phyloP scores from a whole-genome alignment of 2,797 vertebrate genomes.

The Ciconia nigra region DNA sequence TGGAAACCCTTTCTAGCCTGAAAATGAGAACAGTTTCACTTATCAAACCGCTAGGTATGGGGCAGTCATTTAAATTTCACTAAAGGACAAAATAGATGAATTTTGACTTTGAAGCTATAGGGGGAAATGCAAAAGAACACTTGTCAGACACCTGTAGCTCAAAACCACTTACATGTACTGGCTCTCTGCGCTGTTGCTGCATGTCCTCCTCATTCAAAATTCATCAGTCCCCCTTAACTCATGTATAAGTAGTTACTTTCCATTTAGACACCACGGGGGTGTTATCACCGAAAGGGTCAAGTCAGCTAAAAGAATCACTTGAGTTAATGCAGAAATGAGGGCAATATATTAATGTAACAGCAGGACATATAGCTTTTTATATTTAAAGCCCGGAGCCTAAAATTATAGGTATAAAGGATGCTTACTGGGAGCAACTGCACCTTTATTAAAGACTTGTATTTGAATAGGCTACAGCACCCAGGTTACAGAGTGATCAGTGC shows the following conservation, averaged over 20 bases:
- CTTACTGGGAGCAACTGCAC: background rate
- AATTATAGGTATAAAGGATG: background rate
- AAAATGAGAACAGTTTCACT: background rate
- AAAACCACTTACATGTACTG: background rate
- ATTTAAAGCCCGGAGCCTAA: background rate
- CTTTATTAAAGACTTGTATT: background rate
- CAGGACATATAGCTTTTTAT: background rate
- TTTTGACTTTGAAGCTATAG: conserved; percentile 39
- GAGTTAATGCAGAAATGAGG: conserved; percentile 38
- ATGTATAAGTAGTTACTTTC: conserved; percentile 12
- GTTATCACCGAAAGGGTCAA: background rate
- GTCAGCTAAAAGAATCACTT: conserved; percentile 15
- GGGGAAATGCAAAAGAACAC: background rate
- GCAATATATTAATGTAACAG: conserved; percentile 2
- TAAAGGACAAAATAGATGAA: background rate
- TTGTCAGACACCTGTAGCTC: conserved; percentile 35
- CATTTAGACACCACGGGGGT: background rate
- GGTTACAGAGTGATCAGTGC: accelerated
- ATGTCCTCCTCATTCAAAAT: conserved; percentile 1
- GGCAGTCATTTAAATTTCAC: background rate
- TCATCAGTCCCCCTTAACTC: conserved; percentile 10
- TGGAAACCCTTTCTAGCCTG: background rate
- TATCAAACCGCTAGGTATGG: background rate
- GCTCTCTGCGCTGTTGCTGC: background rate
- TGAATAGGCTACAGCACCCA: background rate